Conservation (phyloP, 2,797 vertebrate genomes). For the Myotis findleyi region DNA sequence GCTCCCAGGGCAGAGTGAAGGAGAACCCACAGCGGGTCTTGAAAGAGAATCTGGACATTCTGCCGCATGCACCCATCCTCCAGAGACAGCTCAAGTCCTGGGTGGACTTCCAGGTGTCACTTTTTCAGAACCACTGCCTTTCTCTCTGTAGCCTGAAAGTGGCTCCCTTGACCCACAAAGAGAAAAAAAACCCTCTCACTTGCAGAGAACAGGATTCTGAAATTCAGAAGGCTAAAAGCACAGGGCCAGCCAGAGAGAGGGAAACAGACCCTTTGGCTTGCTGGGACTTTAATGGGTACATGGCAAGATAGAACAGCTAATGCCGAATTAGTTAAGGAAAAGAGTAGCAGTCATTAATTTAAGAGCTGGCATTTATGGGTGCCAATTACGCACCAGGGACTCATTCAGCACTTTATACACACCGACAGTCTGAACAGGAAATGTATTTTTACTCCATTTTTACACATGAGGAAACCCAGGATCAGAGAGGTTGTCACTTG, state of each 20-base stretch:
- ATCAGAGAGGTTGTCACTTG: not conserved
- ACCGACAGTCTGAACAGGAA: not conserved
- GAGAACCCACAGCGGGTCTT: not conserved
- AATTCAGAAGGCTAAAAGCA: constrained; percentile 67
- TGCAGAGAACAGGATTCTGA: constrained; percentile 70
- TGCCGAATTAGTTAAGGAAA: constrained; percentile 49
- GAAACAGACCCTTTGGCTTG: constrained; percentile 57
- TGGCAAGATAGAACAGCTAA: constrained; percentile 23
- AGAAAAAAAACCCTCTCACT: constrained; percentile 53
- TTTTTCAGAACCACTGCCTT: not conserved
- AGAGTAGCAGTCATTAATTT: not conserved
- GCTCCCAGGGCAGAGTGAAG: fast-evolving
- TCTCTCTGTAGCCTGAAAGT: constrained; percentile 50
- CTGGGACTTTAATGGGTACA: constrained; percentile 47
- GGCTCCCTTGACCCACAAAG: constrained; percentile 52
- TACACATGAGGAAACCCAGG: not conserved
- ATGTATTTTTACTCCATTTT: not conserved
- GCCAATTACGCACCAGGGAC: not conserved
- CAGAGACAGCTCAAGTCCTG: not conserved
- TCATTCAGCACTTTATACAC: not conserved
- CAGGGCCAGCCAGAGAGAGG: constrained; percentile 42
- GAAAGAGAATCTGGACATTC: not conserved
- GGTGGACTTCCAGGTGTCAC: not conserved
- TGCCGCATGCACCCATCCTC: not conserved
- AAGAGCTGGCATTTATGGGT: not conserved